Evolutionary conservation across 2,113 vertebrate genomes (phyloP).

Genomic region (Jacana jacana): DNA sequence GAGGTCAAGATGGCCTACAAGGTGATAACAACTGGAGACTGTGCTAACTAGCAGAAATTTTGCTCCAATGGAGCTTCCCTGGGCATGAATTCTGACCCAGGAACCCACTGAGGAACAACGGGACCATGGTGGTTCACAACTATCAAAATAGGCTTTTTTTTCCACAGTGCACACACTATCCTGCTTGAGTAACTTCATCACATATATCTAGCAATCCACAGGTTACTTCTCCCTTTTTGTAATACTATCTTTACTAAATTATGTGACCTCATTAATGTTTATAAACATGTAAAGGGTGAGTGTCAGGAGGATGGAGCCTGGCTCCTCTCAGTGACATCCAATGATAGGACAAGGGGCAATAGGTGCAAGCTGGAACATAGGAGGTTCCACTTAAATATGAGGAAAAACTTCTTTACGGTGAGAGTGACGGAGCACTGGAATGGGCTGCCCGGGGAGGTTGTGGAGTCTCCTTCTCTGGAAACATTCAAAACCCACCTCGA

Average conservation of each 20-base stretch:
- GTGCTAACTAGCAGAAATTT: neutral
- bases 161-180: neutral
- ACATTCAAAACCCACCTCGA: too few relatives aligned
- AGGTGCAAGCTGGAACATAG: too few relatives aligned
- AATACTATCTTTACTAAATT: neutral
- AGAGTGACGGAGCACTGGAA: too few relatives aligned
- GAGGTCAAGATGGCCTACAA: neutral
- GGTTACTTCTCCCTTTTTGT: neutral
- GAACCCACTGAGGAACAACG: neutral
- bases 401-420: too few relatives aligned
- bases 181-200: neutral
- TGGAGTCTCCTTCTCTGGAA: too few relatives aligned
- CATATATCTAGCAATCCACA: neutral
- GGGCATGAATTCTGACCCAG: neutral
- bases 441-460: too few relatives aligned
- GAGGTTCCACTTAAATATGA: too few relatives aligned
- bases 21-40: neutral
- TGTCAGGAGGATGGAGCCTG: too few relatives aligned
- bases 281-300: too few relatives aligned
- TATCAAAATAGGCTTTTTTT: neutral
- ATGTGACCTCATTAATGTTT: too few relatives aligned
- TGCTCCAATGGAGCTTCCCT: neutral
- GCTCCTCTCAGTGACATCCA: too few relatives aligned
- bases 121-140: neutral
- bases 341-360: too few relatives aligned